Percentiles rank a stretch among this genome's conserved stretches.
Conservation (phyloP, 2,888 invertebrate genomes). For the Tortricodes alternella region DNA sequence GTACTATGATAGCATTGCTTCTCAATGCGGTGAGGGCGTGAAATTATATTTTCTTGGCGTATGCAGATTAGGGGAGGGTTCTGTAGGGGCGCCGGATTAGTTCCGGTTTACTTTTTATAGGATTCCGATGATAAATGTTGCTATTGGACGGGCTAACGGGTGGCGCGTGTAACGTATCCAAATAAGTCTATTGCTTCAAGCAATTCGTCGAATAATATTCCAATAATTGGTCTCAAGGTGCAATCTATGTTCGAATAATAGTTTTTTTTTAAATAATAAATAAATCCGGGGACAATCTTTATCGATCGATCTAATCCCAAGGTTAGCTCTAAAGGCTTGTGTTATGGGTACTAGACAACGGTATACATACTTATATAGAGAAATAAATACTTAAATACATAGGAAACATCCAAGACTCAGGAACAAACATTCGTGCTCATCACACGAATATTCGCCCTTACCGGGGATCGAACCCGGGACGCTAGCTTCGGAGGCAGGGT, state of each 20-base stretch:
- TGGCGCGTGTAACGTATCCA: constrained; percentile 77
- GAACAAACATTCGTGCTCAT: no score
- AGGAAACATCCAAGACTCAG: no score
- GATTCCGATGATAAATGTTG: constrained; percentile 80
- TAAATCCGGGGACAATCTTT: no score
- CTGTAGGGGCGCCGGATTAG: constrained; percentile 64
- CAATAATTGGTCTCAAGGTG: constrained; percentile 35
- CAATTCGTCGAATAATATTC: no score
- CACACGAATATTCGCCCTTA: no score
- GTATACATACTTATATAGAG: no score
- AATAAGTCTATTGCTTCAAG: constrained; percentile 57
- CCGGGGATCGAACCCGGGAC: no score
- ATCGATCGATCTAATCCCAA: neutral
- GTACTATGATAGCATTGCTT: constrained; percentile 35
- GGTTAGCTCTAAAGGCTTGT: no score
- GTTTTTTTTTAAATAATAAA: no score
- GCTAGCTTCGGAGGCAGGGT: no score
- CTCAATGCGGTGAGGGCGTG: constrained; percentile 72
- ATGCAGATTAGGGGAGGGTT: constrained; percentile 76
- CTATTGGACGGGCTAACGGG: constrained; percentile 67
- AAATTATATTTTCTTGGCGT: constrained; percentile 79
- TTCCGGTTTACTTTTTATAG: constrained; percentile 80
- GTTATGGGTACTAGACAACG: no score
- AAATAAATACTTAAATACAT: no score
- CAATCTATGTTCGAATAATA: constrained; percentile 9